These are phyloP conservation scores for Pteropus rufus DNA, from an alignment of 2,797 vertebrate genomes.

Conservation along the genomic window DNA sequence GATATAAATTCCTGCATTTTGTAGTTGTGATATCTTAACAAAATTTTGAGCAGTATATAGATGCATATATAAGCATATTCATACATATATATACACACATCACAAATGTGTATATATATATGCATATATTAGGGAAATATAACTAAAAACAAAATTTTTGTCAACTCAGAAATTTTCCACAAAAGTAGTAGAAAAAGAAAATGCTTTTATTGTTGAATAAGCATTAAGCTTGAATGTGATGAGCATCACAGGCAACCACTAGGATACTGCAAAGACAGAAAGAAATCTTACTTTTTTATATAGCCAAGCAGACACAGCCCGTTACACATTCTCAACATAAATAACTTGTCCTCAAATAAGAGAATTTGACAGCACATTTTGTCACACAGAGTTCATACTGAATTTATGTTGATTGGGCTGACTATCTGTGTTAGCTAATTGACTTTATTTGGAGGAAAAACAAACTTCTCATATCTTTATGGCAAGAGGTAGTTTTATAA, in stretches of 20 bases:
- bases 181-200: not conserved
- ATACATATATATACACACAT: not conserved
- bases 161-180: not conserved
- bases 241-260: not conserved
- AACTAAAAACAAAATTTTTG: not conserved
- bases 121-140: not conserved
- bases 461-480: not conserved
- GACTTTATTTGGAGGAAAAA: not conserved
- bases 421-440: not conserved
- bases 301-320: not conserved
- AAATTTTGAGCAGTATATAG: not conserved
- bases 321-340: not conserved
- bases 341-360: not conserved
- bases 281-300: not conserved
- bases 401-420: not conserved
- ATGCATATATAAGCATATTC: too few species aligned
- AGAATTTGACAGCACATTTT: not conserved
- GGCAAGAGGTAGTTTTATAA: not conserved
- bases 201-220: not conserved
- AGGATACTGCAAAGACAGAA: not conserved
- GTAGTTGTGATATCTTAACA: not conserved
- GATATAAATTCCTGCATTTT: not conserved
- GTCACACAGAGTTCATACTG: not conserved
- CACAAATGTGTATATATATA: not conserved
- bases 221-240: not conserved